phyloP scores from a whole-genome alignment of 2,113 vertebrate genomes.

The Epinephelus moara region DNA sequence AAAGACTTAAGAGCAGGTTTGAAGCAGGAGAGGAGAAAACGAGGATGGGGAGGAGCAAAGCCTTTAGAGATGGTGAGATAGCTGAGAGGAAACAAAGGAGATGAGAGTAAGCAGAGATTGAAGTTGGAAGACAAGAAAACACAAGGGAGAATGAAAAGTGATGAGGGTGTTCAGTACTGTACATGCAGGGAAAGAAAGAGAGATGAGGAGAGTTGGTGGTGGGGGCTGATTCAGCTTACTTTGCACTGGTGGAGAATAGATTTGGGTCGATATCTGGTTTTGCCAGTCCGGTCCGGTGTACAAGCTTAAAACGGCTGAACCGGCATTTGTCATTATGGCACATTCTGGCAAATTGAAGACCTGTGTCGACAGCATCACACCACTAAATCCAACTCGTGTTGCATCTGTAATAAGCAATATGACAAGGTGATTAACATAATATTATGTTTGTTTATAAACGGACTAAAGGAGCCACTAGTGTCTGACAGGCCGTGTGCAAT shows the following conservation, averaged over 20 bases:
- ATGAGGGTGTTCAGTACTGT: constrained; percentile 61
- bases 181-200: constrained; percentile 34
- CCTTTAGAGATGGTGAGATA: constrained; percentile 67
- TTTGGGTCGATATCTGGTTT: too few species aligned
- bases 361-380: too few species aligned
- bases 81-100: constrained; percentile 75
- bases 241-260: constrained; percentile 15
- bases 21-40: constrained; percentile 49
- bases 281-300: too few species aligned
- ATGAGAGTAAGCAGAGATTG: constrained; percentile 69
- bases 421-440: too few species aligned
- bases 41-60: constrained; percentile 67
- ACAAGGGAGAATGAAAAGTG: constrained; percentile 68
- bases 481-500: too few species aligned
- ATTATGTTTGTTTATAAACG: too few species aligned
- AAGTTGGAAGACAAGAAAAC: constrained; percentile 73
- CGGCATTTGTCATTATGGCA: too few species aligned
- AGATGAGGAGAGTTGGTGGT: constrained; percentile 37
- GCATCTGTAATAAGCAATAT: too few species aligned
- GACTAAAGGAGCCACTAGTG: too few species aligned
- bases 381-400: too few species aligned
- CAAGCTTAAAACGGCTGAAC: too few species aligned
- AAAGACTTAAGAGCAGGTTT: constrained; percentile 64
- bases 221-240: constrained; percentile 66
- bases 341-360: too few species aligned